Percentiles rank a stretch among this genome's conserved stretches.
Evolutionary conservation across 2,888 invertebrate genomes (phyloP).

Genomic region (Sarcophaga carnaria): DNA sequence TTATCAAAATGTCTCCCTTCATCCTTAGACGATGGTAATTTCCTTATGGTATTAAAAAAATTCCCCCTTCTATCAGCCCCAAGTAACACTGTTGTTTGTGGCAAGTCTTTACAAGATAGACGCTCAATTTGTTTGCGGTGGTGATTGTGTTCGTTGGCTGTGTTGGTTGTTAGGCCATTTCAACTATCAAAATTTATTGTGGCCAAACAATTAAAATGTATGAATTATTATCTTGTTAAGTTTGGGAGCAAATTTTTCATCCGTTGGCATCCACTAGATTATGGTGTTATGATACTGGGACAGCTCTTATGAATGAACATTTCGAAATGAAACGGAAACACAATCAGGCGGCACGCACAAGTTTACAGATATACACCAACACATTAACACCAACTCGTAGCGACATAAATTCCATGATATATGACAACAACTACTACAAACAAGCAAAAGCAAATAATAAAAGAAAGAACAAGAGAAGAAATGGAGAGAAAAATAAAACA

Average conservation of each 20-base stretch:
- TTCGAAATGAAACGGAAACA: conserved; percentile 49
- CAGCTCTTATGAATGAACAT: conserved; percentile 10
- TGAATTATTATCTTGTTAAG: conserved; percentile 64
- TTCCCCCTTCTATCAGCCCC: neutral
- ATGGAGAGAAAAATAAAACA: conserved; percentile 23
- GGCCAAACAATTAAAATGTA: conserved; percentile 66
- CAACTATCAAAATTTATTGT: conserved; percentile 62
- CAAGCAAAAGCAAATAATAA: neutral
- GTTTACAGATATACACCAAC: conserved; percentile 6
- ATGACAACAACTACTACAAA: neutral
- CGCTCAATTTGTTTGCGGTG: conserved; percentile 43
- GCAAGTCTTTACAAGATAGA: neutral
- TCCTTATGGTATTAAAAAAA: neutral
- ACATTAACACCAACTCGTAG: too few species aligned
- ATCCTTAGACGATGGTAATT: too few species aligned
- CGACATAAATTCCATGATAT: too few species aligned
- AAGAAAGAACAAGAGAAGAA: too few species aligned
- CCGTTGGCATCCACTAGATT: conserved; percentile 51
- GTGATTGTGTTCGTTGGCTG: neutral
- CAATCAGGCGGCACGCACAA: conserved; percentile 2
- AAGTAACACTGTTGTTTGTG: conserved; percentile 11
- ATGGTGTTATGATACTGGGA: conserved; percentile 2
- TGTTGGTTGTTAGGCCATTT: conserved; percentile 10
- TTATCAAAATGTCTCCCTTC: too few species aligned
- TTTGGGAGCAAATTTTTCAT: conserved; percentile 62